A percentile compares a stretch with the other conserved stretches of the same genome.
These are phyloP conservation scores for Acromyrmex charruanus DNA, from an alignment of 1,140 invertebrate genomes.

Conservation along the genomic window DNA sequence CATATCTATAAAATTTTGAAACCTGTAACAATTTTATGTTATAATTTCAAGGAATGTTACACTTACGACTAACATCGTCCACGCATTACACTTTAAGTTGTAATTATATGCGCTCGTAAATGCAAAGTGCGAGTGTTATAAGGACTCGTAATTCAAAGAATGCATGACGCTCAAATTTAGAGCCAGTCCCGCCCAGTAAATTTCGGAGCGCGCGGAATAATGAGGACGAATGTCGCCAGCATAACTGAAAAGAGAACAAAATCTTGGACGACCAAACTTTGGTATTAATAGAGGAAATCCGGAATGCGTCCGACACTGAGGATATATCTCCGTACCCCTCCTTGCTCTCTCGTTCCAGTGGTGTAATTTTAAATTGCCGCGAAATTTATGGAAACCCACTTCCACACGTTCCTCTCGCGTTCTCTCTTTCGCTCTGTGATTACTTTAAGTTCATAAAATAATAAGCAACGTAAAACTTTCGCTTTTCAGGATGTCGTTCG, in stretches of 20 bases:
- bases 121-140: constrained; percentile 51
- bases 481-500: constrained; percentile 37
- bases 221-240: constrained; percentile 53
- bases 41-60: constrained; percentile 26
- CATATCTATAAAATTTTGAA: constrained; percentile 1
- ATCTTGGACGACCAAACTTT: constrained; percentile 75
- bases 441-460: constrained; percentile 41
- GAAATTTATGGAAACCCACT: constrained; percentile 70
- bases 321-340: constrained; percentile 72
- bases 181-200: constrained; percentile 50
- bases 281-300: constrained; percentile 82
- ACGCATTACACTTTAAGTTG: constrained; percentile 28
- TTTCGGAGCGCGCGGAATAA: constrained; percentile 50
- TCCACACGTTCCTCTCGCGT: not conserved
- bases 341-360: constrained; percentile 64
- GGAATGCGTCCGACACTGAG: constrained; percentile 72
- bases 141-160: constrained; percentile 42
- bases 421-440: constrained; percentile 33
- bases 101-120: constrained; percentile 46
- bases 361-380: constrained; percentile 72
- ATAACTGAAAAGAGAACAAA: constrained; percentile 64
- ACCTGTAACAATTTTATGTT: not conserved
- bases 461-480: constrained; percentile 43
- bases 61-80: constrained; percentile 15
- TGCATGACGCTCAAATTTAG: constrained; percentile 29